Evolutionary conservation across 1,140 invertebrate species (phyloP).

Genomic region (Agrilus planipennis): DNA sequence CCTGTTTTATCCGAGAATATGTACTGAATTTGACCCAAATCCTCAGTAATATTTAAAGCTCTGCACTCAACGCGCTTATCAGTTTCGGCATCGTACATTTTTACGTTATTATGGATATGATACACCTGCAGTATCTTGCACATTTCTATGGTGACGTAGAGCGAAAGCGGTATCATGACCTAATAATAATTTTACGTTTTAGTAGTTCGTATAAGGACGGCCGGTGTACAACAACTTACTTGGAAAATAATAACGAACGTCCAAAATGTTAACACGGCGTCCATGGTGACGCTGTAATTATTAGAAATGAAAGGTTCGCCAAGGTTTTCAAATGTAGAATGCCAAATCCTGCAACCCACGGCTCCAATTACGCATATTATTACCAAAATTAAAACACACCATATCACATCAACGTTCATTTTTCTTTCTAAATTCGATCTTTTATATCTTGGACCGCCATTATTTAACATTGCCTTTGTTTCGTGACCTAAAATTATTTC

Average conservation of each 20-base stretch:
- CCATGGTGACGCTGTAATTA: conserved; percentile 48
- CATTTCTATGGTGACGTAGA: conserved; percentile 95
- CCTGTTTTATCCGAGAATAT: conserved; percentile 97
- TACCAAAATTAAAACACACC: conserved; percentile 89
- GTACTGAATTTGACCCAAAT: conserved; percentile 91
- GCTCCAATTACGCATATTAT: conserved; percentile 86
- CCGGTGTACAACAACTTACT: conserved; percentile 37
- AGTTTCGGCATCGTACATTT: conserved; percentile 71
- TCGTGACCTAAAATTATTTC: conserved; percentile 71
- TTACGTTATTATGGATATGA: conserved; percentile 84
- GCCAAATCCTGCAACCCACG: conserved; percentile 78
- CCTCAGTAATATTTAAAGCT: conserved; percentile 93
- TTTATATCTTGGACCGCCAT: conserved; percentile 91
- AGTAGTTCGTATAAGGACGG: background rate
- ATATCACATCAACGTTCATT: conserved; percentile 93
- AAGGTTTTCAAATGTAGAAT: conserved; percentile 44
- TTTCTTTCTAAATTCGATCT: conserved; percentile 80
- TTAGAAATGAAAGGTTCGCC: conserved; percentile 51
- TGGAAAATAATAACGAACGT: conserved; percentile 92
- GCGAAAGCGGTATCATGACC: conserved; percentile 93
- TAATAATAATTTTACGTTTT: conserved; percentile 30
- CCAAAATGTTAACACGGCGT: conserved; percentile 86
- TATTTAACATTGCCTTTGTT: conserved; percentile 97
- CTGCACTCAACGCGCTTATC: conserved; percentile 87
- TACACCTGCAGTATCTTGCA: conserved; percentile 93